Percentiles rank a stretch among this genome's conserved stretches.
Conservation (phyloP, 2,888 invertebrate genomes). For the Zygaena filipendulae region DNA sequence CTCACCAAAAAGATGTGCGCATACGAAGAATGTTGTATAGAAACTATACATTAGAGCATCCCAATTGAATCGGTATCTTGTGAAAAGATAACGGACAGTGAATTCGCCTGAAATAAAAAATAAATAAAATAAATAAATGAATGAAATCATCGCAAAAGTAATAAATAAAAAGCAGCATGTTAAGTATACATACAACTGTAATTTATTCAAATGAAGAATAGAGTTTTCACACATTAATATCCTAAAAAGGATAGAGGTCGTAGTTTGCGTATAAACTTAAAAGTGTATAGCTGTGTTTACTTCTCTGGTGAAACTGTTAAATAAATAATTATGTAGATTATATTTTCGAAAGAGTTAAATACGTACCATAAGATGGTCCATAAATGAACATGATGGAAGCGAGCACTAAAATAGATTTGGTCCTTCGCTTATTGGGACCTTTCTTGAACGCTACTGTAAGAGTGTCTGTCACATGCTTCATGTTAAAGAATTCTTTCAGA, state of each 20-base stretch:
- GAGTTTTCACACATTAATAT: too few relatives aligned
- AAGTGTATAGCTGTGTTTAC: too few relatives aligned
- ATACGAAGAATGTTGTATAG: slow-evolving; percentile 47
- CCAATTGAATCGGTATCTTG: slow-evolving; percentile 58
- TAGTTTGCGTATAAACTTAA: too few relatives aligned
- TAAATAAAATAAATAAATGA: slow-evolving; percentile 1
- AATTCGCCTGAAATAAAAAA: slow-evolving; percentile 42
- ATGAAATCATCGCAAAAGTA: too few relatives aligned
- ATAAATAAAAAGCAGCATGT: too few relatives aligned
- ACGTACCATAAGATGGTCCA: slow-evolving; percentile 48
- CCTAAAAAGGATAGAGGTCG: too few relatives aligned
- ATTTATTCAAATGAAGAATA: too few relatives aligned
- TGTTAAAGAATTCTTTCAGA: slow-evolving; percentile 57
- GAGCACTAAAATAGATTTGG: slow-evolving; percentile 46
- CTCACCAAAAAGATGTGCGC: slow-evolving; percentile 45
- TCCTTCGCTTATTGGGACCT: slow-evolving; percentile 41
- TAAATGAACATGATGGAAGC: slow-evolving; percentile 44
- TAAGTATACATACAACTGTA: too few relatives aligned
- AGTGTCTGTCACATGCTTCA: slow-evolving; percentile 60
- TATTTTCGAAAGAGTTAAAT: slow-evolving; percentile 1
- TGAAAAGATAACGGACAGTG: slow-evolving; percentile 51
- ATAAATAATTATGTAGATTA: too few relatives aligned
- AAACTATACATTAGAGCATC: slow-evolving; percentile 56
- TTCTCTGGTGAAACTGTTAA: too few relatives aligned
- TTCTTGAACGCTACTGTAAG: slow-evolving; percentile 60